Percentiles rank a stretch among this genome's conserved stretches.
phyloP scores from a whole-genome alignment of 35 echinoderm and acorn worm genomes.

The Ophiothrix spiculata region DNA sequence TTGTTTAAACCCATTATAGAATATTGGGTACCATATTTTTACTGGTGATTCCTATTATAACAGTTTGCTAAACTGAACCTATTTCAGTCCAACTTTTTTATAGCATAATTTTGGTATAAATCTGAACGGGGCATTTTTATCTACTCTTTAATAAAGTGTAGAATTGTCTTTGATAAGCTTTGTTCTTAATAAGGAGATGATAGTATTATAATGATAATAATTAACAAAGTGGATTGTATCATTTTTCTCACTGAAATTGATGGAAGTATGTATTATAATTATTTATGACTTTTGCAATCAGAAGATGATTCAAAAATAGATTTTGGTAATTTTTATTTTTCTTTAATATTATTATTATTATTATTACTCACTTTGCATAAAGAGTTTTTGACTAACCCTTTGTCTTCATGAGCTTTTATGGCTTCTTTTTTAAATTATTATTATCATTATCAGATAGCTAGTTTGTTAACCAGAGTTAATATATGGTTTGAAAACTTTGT shows the following conservation, averaged over 20 bases:
- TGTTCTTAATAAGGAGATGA: neutral
- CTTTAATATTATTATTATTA: conserved; percentile 15
- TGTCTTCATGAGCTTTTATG: conserved; percentile 9
- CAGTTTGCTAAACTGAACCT: conserved; percentile 29
- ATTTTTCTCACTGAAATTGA: conserved; percentile 40
- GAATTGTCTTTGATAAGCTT: conserved; percentile 6
- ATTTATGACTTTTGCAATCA: conserved; percentile 40
- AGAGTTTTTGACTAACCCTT: neutral
- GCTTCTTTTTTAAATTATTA: too few relatives aligned
- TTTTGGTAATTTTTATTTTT: conserved; percentile 14
- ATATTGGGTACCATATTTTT: conserved; percentile 44
- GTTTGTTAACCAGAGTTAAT: conserved; percentile 6
- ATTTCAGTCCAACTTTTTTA: conserved; percentile 28
- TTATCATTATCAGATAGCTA: conserved; percentile 12
- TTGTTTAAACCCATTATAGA: conserved; percentile 18
- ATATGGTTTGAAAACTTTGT: conserved; percentile 16
- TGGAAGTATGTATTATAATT: conserved; percentile 47
- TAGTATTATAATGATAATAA: neutral
- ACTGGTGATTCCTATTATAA: conserved; percentile 19
- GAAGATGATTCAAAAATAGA: conserved; percentile 10
- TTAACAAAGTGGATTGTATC: conserved; percentile 9
- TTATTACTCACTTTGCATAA: conserved; percentile 16
- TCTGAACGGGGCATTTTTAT: conserved; percentile 25
- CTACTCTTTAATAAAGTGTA: conserved; percentile 10
- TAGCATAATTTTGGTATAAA: conserved; percentile 23